Percentiles rank a stretch among this genome's conserved stretches.
These are phyloP conservation scores for Hylaea fasciaria DNA, from an alignment of 2,888 invertebrate genomes.

Conservation along the genomic window DNA sequence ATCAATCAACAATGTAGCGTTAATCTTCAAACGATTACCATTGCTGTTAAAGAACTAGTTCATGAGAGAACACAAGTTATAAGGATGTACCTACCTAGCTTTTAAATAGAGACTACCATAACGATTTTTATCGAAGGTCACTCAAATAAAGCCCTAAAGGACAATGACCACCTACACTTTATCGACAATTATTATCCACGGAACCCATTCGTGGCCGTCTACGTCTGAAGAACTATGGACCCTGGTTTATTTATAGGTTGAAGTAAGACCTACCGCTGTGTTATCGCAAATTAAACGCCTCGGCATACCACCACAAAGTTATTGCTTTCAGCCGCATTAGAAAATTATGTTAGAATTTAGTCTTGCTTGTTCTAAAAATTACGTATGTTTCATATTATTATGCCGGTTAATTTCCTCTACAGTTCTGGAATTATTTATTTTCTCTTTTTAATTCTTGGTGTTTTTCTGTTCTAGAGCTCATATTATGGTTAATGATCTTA, in stretches of 20 bases:
- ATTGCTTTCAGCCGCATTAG: conserved; percentile 12
- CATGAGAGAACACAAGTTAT: conserved; percentile 1
- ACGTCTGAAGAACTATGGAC: conserved; percentile 8
- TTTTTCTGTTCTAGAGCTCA: conserved; percentile 1
- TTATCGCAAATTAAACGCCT: conserved; percentile 43
- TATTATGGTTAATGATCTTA: no score
- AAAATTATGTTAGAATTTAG: conserved; percentile 34
- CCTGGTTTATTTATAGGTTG: conserved; percentile 29
- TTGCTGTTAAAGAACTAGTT: conserved; percentile 2
- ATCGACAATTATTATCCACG: conserved; percentile 14
- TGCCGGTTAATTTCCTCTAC: not conserved
- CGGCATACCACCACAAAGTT: conserved; percentile 37
- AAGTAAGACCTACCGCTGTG: conserved; percentile 31
- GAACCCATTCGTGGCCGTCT: conserved; percentile 21
- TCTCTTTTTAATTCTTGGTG: not conserved
- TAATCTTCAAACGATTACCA: conserved; percentile 12
- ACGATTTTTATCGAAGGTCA: not conserved
- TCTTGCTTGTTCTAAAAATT: conserved; percentile 7
- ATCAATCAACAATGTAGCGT: conserved; percentile 18
- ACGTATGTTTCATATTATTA: conserved; percentile 4
- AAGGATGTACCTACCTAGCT: no score
- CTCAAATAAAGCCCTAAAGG: not conserved
- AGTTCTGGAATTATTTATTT: conserved; percentile 1
- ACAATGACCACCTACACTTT: conserved; percentile 12
- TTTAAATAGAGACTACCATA: not conserved